Evolutionary conservation across 2,113 vertebrate genomes (phyloP), one percentile per base, ranked within the genome.

Genomic region (Acinonyx jubatus): DNA sequence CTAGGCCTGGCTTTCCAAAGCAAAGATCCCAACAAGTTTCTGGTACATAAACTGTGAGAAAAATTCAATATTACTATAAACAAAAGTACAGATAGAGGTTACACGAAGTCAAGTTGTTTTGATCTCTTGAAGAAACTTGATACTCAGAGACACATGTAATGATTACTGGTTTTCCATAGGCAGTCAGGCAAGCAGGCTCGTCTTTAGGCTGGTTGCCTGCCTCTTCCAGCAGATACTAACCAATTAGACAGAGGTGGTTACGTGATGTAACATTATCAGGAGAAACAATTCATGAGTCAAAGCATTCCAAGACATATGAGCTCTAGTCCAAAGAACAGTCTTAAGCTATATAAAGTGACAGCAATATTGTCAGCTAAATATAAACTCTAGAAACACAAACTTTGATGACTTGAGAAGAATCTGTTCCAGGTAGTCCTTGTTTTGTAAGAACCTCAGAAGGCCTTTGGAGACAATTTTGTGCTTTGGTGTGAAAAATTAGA

Each of bases 251-350:
- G 99, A 99, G 99, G 99, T 99, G 98, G 99, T 99, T 99, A 99
- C 99, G 98, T 99, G 99, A 99, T 99, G 99, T 99, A 99, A 99
- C 99, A 99, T 99, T 99, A 99, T 99, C 99, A 99, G 99, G 86
- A 99, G 99, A 99, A 99, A 99, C 99, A 99, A 99, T 99, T 99
- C 99, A 99, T 99, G 99, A 99, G 99, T 99, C 99, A 99, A 99
- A 99, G 99, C 99, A 99, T 99, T 99, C 99, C 99, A 97, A 98
- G 99, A 99, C 98, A 99, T 98, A 99, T 99, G 99, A 99, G 99
- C 99, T 99, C 94, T 97, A 98, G 99, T 99, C 98, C 98, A 98
- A 99, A 99, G 99, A 99, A 99, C 99, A 99, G 99, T 98, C 99
- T 99, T 99, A 99, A 99, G 99, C 98, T 98, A 99, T 99, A 99